Percentiles rank a stretch among this genome's conserved stretches.
These are phyloP conservation scores for Eilema depressum DNA, from an alignment of 2,888 invertebrate genomes.

Conservation along the genomic window DNA sequence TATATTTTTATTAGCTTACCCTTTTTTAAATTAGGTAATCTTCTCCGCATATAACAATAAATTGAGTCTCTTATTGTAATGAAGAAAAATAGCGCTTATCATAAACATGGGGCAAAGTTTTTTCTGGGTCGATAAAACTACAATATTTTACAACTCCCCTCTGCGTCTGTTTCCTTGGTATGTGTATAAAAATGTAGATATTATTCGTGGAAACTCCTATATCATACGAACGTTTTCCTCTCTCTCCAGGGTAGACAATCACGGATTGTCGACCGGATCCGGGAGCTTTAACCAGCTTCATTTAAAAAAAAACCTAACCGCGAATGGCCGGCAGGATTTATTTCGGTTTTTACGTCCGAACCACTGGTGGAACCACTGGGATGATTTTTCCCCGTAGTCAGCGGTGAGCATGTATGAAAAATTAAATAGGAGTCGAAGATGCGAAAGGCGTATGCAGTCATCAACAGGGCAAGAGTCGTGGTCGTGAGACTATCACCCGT, in stretches of 20 bases:
- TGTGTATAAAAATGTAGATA: neutral
- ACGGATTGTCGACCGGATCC: too few species aligned
- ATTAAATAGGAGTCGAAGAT: too few species aligned
- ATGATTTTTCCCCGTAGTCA: too few species aligned
- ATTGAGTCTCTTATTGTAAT: conserved; percentile 29
- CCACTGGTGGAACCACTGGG: too few species aligned
- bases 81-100: conserved; percentile 20
- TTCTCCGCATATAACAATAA: conserved; percentile 23
- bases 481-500: too few species aligned
- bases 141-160: neutral
- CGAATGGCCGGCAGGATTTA: too few species aligned
- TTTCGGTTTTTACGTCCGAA: too few species aligned
- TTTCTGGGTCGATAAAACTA: neutral
- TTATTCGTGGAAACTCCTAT: neutral
- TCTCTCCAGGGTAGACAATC: neutral
- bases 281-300: neutral
- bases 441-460: too few species aligned
- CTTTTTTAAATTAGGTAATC: conserved; percentile 18
- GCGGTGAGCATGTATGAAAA: too few species aligned
- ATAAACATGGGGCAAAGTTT: conserved; percentile 10
- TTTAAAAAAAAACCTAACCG: too few species aligned
- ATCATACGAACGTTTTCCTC: neutral
- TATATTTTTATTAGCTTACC: too few species aligned
- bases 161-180: neutral
- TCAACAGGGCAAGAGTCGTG: too few species aligned